Conservation (phyloP, 2,113 vertebrate species). For the Hippocampus comes region DNA sequence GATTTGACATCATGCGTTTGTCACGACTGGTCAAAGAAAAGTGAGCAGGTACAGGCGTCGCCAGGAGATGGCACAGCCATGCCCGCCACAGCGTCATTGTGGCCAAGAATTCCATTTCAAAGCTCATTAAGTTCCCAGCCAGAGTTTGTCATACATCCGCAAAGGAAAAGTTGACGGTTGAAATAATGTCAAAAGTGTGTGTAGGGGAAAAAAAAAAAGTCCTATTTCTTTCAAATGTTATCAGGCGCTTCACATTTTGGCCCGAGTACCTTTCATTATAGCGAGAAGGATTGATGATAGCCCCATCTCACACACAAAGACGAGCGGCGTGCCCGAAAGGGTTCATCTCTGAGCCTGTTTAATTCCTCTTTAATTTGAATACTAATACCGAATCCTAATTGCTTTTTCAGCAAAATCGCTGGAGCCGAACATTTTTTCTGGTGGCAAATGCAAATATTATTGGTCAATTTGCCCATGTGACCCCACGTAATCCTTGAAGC, state of each 20-base stretch:
- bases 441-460: constrained; percentile 29
- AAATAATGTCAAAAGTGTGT: not conserved
- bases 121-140: constrained; percentile 73
- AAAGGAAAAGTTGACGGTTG: constrained; percentile 34
- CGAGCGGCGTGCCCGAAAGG: constrained; percentile 41
- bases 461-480: constrained; percentile 38
- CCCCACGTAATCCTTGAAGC: constrained; percentile 28
- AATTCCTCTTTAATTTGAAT: constrained; percentile 68
- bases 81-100: constrained; percentile 69
- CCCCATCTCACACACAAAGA: constrained; percentile 26
- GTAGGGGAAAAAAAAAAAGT: constrained; percentile 41
- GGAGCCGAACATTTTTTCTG: constrained; percentile 56
- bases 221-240: constrained; percentile 53
- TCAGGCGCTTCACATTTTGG: constrained; percentile 40
- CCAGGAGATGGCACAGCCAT: constrained; percentile 60
- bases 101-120: constrained; percentile 70
- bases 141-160: constrained; percentile 61
- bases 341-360: constrained; percentile 61
- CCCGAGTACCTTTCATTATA: constrained; percentile 28
- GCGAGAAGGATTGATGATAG: constrained; percentile 37
- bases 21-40: not conserved
- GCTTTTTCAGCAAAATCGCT: constrained; percentile 60
- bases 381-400: constrained; percentile 71
- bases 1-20: not conserved
- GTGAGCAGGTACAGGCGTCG: constrained; percentile 43